Base-by-base conservation (phyloP, 2,888 invertebrate genomes). In the Esperia sulphurella region DNA sequence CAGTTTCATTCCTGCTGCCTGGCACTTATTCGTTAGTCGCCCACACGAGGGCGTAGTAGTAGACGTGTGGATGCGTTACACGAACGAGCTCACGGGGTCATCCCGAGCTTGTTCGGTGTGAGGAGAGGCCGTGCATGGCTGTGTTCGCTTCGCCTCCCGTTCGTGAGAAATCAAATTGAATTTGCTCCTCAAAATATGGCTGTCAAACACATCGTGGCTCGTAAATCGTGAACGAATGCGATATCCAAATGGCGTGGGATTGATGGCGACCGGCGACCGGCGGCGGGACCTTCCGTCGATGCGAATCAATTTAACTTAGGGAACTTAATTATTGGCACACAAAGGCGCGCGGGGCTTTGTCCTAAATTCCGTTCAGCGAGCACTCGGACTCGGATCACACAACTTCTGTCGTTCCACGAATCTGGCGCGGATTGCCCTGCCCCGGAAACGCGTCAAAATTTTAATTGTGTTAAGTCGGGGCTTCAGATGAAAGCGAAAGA, bases 301-400 rank as follows among this genome's bases (percentile, higher is more conserved):
- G 59, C 52, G 57, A 68, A 69, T 68, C 68, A 66, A 69, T 69
- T 68, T 59, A 69, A 69, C 57, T 68, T 51, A 40, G 48, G 58
- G 50, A 65, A 69, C 65, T 69, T 67, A 66, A 69, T 69, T 68
- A 69, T 58, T 51, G 53, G 49, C 48, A 52, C 53, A 69, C 70
- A 67, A 67, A 69, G 59, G 64, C 2, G 3, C 21, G 55, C 53
- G 8, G n/a, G 51, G 48, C 62, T 62, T 61, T 64, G 64, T 65
- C 57, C 52, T 41, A 21, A 48, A 43, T 43, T 33, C 44, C 43
- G 29, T 43, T 48, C 30, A 28, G 28, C 33, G 29, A 35, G 28
- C 41, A 28, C 29, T 39, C 39, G 14, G 10, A 38, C 65, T 55
- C 45, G 51, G 58, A 55, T 63, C 63, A 65, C 54, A 57, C 59